Conservation (phyloP, 2,888 invertebrate genomes). For the Halictus quadricinctus region DNA sequence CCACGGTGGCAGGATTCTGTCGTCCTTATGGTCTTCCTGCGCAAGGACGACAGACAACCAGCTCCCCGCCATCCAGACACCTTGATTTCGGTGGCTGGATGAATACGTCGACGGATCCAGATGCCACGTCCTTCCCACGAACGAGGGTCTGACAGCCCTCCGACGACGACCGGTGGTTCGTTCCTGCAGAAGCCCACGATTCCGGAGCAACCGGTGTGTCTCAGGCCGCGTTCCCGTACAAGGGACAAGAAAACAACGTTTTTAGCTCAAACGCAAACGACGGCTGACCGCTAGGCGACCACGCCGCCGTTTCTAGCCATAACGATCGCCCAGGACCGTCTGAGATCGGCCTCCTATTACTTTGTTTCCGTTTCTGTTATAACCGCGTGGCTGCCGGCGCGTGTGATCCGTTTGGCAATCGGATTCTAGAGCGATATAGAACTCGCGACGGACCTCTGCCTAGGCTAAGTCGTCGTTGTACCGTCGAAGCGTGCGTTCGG, state of each 20-base stretch:
- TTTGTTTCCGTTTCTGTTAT: slow-evolving; percentile 41
- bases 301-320: slow-evolving; percentile 62
- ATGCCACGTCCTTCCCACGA: slow-evolving; percentile 8
- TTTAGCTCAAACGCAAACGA: slow-evolving; percentile 62
- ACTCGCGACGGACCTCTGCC: slow-evolving; percentile 66
- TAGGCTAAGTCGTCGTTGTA: slow-evolving; percentile 66
- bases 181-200: slow-evolving; percentile 44
- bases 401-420: slow-evolving; percentile 64
- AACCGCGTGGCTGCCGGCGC: slow-evolving; percentile 10
- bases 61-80: slow-evolving; percentile 20
- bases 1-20: slow-evolving; percentile 22
- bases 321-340: slow-evolving; percentile 38
- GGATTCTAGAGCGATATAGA: slow-evolving; percentile 70
- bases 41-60: slow-evolving; percentile 41
- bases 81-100: not conserved
- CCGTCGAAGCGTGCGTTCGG: slow-evolving; percentile 42
- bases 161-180: slow-evolving; percentile 38
- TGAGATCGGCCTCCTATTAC: slow-evolving; percentile 26
- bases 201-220: slow-evolving; percentile 22
- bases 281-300: slow-evolving; percentile 19
- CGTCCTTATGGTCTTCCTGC: slow-evolving; percentile 48
- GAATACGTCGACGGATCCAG: slow-evolving; percentile 18
- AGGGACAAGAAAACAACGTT: slow-evolving; percentile 37
- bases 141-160: slow-evolving; percentile 4
- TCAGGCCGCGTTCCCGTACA: slow-evolving; percentile 12